Base-by-base conservation (phyloP, 2,797 vertebrate species). In the Aselliscus stoliczkanus region DNA sequence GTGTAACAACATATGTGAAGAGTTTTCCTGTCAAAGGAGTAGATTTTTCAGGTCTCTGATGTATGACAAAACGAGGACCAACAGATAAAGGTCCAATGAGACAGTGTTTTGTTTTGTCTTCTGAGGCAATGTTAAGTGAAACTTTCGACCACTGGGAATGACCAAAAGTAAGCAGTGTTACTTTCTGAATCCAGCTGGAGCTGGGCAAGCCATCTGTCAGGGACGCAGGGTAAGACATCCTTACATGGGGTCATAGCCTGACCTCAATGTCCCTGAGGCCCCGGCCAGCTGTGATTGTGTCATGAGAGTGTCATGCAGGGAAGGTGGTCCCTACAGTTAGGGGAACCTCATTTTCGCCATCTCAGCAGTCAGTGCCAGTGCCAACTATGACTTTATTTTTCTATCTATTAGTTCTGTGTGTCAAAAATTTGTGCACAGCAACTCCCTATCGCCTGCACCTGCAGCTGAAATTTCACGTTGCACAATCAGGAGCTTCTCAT, bases 361-460 rank as follows among this genome's bases (percentile, higher is more conserved):
- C 75, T 94, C 75, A 82, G 94, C 81, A 92, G 62, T 65, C 34
- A 56, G 2, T 21, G 42, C n/a, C 39, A 5, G 18, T 42, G 93
- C 94, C 96, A 97, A 14, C 25, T 44, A 73, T 96, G 95, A 97
- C 72, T 94, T 91, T 96, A 87, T 92, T 86, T 37, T 58, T 77
- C 31, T 90, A 21, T 54, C 75, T 58, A 20, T 62, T 69, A 54
- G 31, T 95, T 88, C 56, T 62, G 23, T 37, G 37, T 75, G 11
- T 52, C 52, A 73, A 90, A 86, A 50, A 75, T 95, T 79, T 95
- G 29, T 70, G 31, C 23, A 67, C 81, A 80, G 87, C 29, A 88
- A 62, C 12, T 80, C 75, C 60, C 65, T 31, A n/a, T 72, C 34
- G 27, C 31, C 39, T 90, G 86, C 80, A 95, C 65, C 76, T 97